Base-by-base conservation (phyloP, 1,140 invertebrate genomes). In the Apocrypta bakeri region DNA sequence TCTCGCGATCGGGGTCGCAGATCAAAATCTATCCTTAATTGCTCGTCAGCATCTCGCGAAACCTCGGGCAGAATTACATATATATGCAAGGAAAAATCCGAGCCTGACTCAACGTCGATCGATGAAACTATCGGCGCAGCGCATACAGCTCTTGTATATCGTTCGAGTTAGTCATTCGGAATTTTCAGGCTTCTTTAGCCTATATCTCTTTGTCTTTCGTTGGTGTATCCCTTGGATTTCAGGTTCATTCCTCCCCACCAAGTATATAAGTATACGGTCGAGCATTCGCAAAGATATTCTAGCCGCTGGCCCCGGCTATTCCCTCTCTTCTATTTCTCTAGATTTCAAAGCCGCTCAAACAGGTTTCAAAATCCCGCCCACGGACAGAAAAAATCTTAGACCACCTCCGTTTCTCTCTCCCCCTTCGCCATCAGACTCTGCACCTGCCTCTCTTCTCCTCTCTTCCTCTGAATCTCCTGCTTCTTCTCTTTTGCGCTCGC, bases 331-430 rank as follows among this genome's bases (percentile, higher is more conserved):
- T 76, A 68, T 76, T 42, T 25, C 72, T 61, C 63, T 72, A 78
- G 64, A 78, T 77, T 75, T 78, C 75, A 77, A 72, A 82, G 66
- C 24, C 25, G 14, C 63, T 69, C 63, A 42, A 92, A 92, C 91
- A 91, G 91, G 91, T 91, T 92, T 92, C 90, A 90, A 91, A 92
- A 91, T 92, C 90, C 91, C 90, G 90, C 90, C 90, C 88, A 89
- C 89, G 87, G 88, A 72, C 17, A 21, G n/a, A 71, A 91, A 92
- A 92, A 91, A 90, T 91, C 82, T 56, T 75, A 85, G 85, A 85
- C 84, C 87, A 80, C 79, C 75, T 64, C 61, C 12, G 71, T 40
- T 74, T 77, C 27, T 27, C 31, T 56, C 48, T 56, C 48, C 48
- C 48, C 14, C 17, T 56, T 56, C 21, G 48, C 48, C 48, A 56